phyloP scores from a whole-genome alignment of 2,113 vertebrate genomes.

The Laticauda laticaudata region DNA sequence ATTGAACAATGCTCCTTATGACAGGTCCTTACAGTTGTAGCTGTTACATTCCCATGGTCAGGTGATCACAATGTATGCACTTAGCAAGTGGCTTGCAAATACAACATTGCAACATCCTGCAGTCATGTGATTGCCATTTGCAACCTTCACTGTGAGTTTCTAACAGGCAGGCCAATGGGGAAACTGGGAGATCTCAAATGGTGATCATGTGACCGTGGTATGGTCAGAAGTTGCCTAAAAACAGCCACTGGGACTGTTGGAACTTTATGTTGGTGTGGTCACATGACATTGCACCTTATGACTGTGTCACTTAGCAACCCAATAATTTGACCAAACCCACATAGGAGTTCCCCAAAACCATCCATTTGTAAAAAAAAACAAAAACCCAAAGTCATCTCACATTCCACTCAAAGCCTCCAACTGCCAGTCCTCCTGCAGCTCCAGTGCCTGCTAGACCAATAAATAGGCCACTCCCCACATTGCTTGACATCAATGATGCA shows the following conservation, averaged over 20 bases:
- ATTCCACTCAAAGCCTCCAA: slow-evolving; percentile 93
- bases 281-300: not conserved
- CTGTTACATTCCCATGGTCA: not conserved
- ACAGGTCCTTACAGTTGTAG: not conserved
- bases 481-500: slow-evolving; percentile 94
- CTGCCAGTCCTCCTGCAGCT: slow-evolving; percentile 89
- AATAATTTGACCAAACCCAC: not conserved
- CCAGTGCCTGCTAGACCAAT: slow-evolving; percentile 90
- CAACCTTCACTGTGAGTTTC: not conserved
- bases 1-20: not conserved
- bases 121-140: not conserved
- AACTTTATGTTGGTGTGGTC: not conserved
- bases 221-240: not conserved
- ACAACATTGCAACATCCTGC: not conserved
- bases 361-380: not conserved
- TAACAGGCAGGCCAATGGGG: not conserved
- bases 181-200: not conserved
- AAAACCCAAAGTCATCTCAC: slow-evolving; percentile 67
- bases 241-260: not conserved
- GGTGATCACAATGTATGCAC: not conserved
- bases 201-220: not conserved
- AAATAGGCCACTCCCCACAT: slow-evolving; percentile 92
- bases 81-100: not conserved
- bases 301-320: not conserved
- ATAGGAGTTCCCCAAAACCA: not conserved